Percentiles rank a stretch among this genome's conserved stretches.
Evolutionary conservation across 2,888 invertebrate species (phyloP).

Genomic region (Drosophila parthenogenetica): DNA sequence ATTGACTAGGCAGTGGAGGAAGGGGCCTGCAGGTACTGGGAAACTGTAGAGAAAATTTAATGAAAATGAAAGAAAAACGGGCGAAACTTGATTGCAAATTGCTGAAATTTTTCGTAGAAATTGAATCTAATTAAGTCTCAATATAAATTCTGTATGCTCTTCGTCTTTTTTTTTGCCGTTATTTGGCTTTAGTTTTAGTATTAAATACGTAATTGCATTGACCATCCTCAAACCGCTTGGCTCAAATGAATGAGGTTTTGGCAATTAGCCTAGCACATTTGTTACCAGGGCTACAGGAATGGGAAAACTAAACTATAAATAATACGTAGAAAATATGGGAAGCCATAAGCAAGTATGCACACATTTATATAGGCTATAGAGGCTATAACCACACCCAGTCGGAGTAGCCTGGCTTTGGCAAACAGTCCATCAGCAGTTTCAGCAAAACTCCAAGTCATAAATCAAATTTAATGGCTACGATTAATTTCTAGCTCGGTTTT

Average conservation of each 20-base stretch:
- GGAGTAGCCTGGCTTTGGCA: conserved; percentile 16
- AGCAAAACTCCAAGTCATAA: conserved; percentile 55
- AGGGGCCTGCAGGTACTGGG: not conserved
- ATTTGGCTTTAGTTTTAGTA: conserved; percentile 10
- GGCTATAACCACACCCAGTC: conserved; percentile 18
- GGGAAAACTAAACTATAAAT: conserved; percentile 67
- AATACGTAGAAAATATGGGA: conserved; percentile 67
- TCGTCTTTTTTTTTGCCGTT: no score
- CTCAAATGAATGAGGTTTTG: not conserved
- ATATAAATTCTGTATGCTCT: not conserved
- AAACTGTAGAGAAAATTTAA: conserved; percentile 1
- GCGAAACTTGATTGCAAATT: conserved; percentile 16
- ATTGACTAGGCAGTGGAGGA: not conserved
- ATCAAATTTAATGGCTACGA: conserved; percentile 72
- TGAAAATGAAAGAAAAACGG: conserved; percentile 13
- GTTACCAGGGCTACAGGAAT: conserved; percentile 46
- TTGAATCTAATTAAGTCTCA: conserved; percentile 9
- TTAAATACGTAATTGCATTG: conserved; percentile 21
- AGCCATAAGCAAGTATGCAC: conserved; percentile 45
- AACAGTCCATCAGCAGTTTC: conserved; percentile 30
- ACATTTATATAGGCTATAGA: conserved; percentile 1
- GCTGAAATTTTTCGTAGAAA: not conserved
- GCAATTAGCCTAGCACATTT: conserved; percentile 66
- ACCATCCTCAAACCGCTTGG: not conserved
- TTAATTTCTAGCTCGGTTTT: conserved; percentile 66